These are phyloP conservation scores for Oryzias sinensis DNA, from an alignment of 2,797 vertebrate species.

Conservation along the genomic window DNA sequence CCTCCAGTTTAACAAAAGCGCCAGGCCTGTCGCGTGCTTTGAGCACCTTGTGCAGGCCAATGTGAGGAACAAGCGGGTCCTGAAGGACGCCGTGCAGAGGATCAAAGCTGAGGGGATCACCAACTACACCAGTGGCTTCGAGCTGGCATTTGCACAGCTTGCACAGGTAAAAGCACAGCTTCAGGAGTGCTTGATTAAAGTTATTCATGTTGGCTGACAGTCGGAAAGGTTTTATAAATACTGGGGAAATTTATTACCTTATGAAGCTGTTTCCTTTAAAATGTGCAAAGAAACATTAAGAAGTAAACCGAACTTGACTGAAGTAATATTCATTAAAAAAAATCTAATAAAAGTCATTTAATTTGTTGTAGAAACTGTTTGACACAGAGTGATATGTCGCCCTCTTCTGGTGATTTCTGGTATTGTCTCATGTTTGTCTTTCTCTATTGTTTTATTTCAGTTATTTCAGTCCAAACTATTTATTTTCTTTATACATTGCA, in stretches of 20 bases:
- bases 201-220: too few species aligned
- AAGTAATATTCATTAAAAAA: too few species aligned
- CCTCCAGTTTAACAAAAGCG: constrained; percentile 89
- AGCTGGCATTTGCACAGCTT: constrained; percentile 91
- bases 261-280: too few species aligned
- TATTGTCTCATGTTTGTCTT: constrained; percentile 10
- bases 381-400: constrained; percentile 22
- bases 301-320: too few species aligned
- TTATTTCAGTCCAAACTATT: too few species aligned
- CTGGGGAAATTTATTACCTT: too few species aligned
- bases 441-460: too few species aligned
- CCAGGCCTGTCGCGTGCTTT: constrained; percentile 88
- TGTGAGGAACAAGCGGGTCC: constrained; percentile 92
- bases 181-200: neutral
- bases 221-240: too few species aligned
- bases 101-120: constrained; percentile 94
- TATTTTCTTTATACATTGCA: too few species aligned
- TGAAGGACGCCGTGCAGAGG: constrained; percentile 88
- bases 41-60: constrained; percentile 95
- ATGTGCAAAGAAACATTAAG: too few species aligned
- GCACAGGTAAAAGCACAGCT: constrained; percentile 39
- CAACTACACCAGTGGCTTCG: constrained; percentile 91
- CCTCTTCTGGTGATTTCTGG: constrained; percentile 50
- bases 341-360: too few species aligned
- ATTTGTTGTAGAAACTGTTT: too few species aligned